These are phyloP conservation scores for Galeopterus variegatus DNA, from an alignment of 2,113 vertebrate genomes.

Conservation along the genomic window DNA sequence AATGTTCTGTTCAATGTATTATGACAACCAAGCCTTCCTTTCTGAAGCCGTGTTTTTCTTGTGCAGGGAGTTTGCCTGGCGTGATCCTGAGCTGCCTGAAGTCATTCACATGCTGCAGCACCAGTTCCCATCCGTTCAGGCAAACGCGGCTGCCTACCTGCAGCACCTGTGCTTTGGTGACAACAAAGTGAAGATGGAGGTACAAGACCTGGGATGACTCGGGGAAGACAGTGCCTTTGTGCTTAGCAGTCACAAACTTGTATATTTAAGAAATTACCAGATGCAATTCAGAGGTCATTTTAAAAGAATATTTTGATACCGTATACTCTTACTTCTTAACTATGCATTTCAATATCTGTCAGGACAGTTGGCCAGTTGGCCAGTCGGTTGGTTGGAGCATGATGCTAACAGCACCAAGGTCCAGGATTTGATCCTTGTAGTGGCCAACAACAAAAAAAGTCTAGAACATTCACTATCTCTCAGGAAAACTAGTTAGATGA, in stretches of 20 bases:
- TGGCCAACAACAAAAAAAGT: too few species aligned
- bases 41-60: constrained; percentile 17
- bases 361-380: not conserved
- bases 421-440: too few species aligned
- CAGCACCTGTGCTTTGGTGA: constrained; percentile 99
- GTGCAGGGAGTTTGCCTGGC: constrained; percentile 97
- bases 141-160: constrained; percentile 97
- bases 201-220: constrained; percentile 74
- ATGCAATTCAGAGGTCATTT: not conserved
- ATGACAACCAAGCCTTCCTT: not conserved
- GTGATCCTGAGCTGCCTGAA: constrained; percentile 96
- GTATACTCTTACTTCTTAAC: not conserved
- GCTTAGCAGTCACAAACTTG: not conserved
- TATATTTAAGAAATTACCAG: not conserved
- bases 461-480: not conserved
- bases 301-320: not conserved
- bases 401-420: too few species aligned
- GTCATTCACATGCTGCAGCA: constrained; percentile 99
- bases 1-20: not conserved
- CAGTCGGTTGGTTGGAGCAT: too few species aligned
- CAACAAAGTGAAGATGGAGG: constrained; percentile 96
- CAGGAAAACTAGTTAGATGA: not conserved
- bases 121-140: constrained; percentile 98
- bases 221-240: not conserved
- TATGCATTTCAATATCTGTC: not conserved